These are phyloP conservation scores for Mycteria americana DNA, from an alignment of 2,797 vertebrate species.

Conservation along the genomic window DNA sequence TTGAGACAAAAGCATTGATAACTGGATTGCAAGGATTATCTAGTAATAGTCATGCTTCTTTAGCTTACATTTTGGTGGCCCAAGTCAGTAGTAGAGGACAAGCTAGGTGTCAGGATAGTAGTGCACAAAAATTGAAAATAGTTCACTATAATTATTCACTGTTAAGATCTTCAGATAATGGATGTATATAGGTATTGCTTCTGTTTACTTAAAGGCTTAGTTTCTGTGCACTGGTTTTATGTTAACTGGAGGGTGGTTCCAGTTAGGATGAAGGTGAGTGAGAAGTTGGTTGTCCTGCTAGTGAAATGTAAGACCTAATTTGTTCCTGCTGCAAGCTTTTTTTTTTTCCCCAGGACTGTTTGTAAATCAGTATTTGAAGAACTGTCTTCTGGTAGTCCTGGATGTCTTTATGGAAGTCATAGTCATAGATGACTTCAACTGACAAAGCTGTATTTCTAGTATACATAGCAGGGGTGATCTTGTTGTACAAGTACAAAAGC, in stretches of 20 bases:
- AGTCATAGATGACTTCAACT: not conserved
- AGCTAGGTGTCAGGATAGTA: not conserved
- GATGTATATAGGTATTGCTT: not conserved
- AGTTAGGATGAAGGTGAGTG: not conserved
- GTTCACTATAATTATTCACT: not conserved
- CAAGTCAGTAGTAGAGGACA: not conserved
- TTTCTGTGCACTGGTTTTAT: not conserved
- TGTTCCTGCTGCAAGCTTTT: not conserved
- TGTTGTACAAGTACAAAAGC: not conserved
- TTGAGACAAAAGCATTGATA: not conserved
- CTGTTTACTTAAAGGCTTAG: not conserved
- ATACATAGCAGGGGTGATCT: not conserved
- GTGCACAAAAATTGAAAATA: not conserved
- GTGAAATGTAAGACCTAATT: not conserved
- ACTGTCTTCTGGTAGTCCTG: not conserved
- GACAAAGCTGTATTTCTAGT: not conserved
- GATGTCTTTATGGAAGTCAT: not conserved
- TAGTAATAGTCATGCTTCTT: not conserved
- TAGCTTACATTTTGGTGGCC: not conserved
- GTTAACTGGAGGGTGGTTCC: not conserved
- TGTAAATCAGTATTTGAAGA: not conserved
- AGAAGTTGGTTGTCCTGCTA: not conserved
- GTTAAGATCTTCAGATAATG: not conserved
- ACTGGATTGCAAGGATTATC: not conserved
- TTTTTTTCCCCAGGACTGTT: too few relatives aligned